Percentiles rank a stretch among this genome's conserved stretches.
phyloP scores from a whole-genome alignment of 2,113 vertebrate genomes.

The Hipposideros armiger region DNA sequence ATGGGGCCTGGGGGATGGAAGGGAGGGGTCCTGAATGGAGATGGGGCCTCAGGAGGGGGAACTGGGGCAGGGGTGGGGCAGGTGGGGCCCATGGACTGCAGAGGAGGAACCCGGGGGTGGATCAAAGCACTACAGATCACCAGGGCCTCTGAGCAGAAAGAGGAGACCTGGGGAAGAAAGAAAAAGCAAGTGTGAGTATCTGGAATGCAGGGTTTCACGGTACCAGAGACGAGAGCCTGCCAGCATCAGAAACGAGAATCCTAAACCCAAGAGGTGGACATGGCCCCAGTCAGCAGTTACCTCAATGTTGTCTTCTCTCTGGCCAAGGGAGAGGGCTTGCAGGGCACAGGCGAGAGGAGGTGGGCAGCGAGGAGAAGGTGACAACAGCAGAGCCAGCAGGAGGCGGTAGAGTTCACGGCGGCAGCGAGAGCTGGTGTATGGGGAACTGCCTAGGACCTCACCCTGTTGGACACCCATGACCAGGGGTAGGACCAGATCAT shows the following conservation, averaged over 20 bases:
- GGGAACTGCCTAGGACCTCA: constrained; percentile 85
- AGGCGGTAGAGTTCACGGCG: constrained; percentile 91
- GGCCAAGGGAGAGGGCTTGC: constrained; percentile 90
- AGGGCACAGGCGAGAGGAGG: constrained; percentile 92
- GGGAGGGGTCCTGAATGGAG: constrained; percentile 84
- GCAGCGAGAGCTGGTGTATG: constrained; percentile 88
- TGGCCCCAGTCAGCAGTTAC: constrained; percentile 70
- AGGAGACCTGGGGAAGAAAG: constrained; percentile 88
- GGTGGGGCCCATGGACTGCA: constrained; percentile 87
- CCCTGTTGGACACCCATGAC: constrained; percentile 91
- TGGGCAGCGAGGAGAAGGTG: constrained; percentile 90
- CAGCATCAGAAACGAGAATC: not conserved
- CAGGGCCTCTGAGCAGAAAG: constrained; percentile 92
- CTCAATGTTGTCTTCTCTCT: constrained; percentile 89
- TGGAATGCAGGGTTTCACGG: not conserved
- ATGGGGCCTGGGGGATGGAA: constrained; percentile 86
- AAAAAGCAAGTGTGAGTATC: not conserved
- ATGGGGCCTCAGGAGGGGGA: constrained; percentile 66
- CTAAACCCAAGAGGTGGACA: not conserved
- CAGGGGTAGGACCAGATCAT: constrained; percentile 91
- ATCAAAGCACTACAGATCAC: constrained; percentile 91
- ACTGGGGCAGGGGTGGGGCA: constrained; percentile 28
- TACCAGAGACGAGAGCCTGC: not conserved
- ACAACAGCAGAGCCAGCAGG: constrained; percentile 91
- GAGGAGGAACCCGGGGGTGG: constrained; percentile 91